Base-by-base conservation (phyloP, 2,888 invertebrate species). In the Hybos culiciformis region DNA sequence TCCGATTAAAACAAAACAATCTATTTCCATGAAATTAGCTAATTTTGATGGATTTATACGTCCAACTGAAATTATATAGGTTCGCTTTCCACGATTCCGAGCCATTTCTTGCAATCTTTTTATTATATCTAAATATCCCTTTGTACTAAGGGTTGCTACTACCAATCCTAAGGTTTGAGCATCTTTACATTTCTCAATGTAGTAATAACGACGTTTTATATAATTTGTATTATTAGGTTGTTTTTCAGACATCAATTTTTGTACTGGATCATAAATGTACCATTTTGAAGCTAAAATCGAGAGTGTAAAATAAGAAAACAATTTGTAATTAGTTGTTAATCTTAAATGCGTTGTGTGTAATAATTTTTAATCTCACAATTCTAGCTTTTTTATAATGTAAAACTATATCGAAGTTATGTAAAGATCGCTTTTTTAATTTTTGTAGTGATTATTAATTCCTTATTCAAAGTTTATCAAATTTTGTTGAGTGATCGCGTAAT, bases 1-100 rank as follows among this genome's bases (percentile, higher is more conserved):
- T 0, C 92, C 82, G 41, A 98, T 78, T 55, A 90, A 73, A 1
- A 94, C 86, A 67, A 88, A 98, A 34, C 86, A 77, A 57, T 97
- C 94, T 49, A 97, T 82, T 78, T 86, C 66, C 26, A 70, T 66
- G 63, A 96, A 93, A 68, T 98, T 98, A 0, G 93, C 92, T 47
- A 98, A 68, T 65, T 98, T 98, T 0, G 90, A 83, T 11, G 87
- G 83, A 69, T 91, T 96, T 4, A 93, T 83, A 62, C 93, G 92
- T 5, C 96, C 97, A 42, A 97, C 87, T 19, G 86, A 87, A 43
- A 97, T 78, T 37, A 90, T 80, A 58, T 96, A 94, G 49, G 81
- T 80, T 60, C 88, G 92, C 59, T 92, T 93, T 1, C 82, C 81
- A 43, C 82, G 79, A 2, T 71, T 63, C 54, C 75, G 77, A 31